Evolutionary conservation across 2,797 vertebrate genomes (phyloP), one percentile per base, ranked within the genome.

Genomic region (Diglossa cyanea): DNA sequence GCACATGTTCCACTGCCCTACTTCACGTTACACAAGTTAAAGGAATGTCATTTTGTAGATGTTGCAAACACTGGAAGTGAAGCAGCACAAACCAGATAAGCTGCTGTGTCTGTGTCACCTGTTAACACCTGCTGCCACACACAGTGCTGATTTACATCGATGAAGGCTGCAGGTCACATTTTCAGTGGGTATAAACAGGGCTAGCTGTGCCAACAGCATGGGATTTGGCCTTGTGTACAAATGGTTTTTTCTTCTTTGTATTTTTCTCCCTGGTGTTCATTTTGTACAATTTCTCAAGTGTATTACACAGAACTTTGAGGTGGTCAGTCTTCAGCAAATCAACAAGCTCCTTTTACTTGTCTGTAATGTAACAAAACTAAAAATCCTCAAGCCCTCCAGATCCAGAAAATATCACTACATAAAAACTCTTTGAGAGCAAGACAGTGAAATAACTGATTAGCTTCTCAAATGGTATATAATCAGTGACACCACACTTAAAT

Each of bases 51-150:
- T 63, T 90, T 61, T 86, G 39, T 60, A 77, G 37, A 63, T 12
- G 24, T 8, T 85, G 63, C 60, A 80, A 87, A 94, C 35, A 75
- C 12, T 67, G 60, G 72, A 79, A 85, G 47, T 51, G 91, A 92
- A 96, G 71, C 86, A 94, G 76, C 84, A 94, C 81, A 62, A 73
- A 66, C 6, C 50, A 83, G 70, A 45, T 10, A 70, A 93, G 83
- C 15, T 82, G 63, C 42, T 74, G 66, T 50, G 60, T 37, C 33
- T 74, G 57, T 79, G 60, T 60, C 76, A 89, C 37, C 81, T 80
- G n/a, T 58, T 73, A 71, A 58, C 55, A 95, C 83, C 95, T 86
- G 72, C 55, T 86, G 87, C 76, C 65, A 78, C 53, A 63, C 39
- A 65, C 50, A 50, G 2, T 33, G 65, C 62, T 73, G 15, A 42